phyloP scores from a whole-genome alignment of 2,888 invertebrate genomes.

The Ischnura elegans region DNA sequence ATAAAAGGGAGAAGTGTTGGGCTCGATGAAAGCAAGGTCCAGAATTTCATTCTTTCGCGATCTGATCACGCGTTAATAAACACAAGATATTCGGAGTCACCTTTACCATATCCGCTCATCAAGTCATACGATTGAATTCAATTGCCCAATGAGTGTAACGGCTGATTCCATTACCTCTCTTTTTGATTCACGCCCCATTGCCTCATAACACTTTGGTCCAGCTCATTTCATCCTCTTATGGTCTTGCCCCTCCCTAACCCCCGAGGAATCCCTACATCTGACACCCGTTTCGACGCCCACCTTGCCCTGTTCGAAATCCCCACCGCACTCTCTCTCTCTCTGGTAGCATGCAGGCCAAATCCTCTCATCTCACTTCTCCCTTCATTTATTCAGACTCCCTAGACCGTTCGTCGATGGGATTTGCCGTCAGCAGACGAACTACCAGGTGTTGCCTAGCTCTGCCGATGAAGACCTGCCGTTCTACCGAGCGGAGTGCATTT shows the following conservation, averaged over 20 bases:
- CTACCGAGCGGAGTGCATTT: not conserved
- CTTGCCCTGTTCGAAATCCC: not conserved
- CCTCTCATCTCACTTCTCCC: not conserved
- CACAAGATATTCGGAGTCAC: not conserved
- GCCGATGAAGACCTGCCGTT: not conserved
- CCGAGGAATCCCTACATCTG: not conserved
- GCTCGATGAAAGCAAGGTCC: no score
- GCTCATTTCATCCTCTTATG: not conserved
- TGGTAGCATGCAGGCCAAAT: no score
- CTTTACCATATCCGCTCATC: not conserved
- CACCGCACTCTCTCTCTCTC: not conserved
- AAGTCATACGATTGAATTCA: not conserved
- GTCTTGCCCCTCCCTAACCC: not conserved
- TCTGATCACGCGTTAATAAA: not conserved
- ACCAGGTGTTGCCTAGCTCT: not conserved
- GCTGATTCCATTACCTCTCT: not conserved
- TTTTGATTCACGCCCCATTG: not conserved
- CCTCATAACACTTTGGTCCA: not conserved
- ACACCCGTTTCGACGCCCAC: slow-evolving; percentile 15
- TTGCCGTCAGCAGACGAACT: not conserved
- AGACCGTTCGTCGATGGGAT: slow-evolving; percentile 7
- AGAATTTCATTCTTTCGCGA: not conserved
- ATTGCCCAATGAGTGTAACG: not conserved
- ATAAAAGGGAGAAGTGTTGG: no score
- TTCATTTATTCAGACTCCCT: slow-evolving; percentile 16